Base-by-base conservation (phyloP, 2,113 vertebrate species). In the Merops nubicus region DNA sequence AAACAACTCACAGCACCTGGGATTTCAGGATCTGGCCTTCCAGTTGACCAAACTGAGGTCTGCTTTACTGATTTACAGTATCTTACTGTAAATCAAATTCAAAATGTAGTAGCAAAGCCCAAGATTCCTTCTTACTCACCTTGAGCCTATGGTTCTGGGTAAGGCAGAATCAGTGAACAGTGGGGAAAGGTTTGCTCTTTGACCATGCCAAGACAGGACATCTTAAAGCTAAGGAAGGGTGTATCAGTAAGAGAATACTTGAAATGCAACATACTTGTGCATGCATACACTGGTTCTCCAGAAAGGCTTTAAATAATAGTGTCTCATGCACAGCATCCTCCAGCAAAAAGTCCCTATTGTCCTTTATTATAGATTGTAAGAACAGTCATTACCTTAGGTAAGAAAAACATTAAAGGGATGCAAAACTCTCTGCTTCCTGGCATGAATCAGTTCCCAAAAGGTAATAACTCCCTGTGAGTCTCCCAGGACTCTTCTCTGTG, bases 251-350 rank as follows among this genome's bases (percentile, higher is more conserved):
- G 38, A 69, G 33, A 69, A 53, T 9, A 36, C 26, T 25, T 83
- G 82, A 70, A 90, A 69, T 3, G 11, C 33, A 31, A 1, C 22
- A 17, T 28, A 22, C 18, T n/a, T 53, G 16, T 59, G 59, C 28
- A 10, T 9, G 7, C 22, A 48, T 5, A 57, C 23, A 34, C 3
- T 0, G 0, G 21, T 18, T 91, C 28, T 79, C 15, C 25, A 15
- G 28, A 18, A 65, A 50, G 33, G 21, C 56, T 84, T 70, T 60
- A 54, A 65, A 43, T 54, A 53, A 69, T 34, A 50, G 3, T 23
- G 11, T 25, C 33, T 69, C 33, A n/a, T 50, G 48, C 48, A 74
- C 28, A 43, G 20, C 33, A 16, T n/a, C 31, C 68, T 50, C 42
- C 26, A 89, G 40, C 33, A 38, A 73, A 28, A 79, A 34, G 19